These are phyloP conservation scores for Heliconius erato DNA, from an alignment of 2,888 invertebrate genomes.

Conservation along the genomic window DNA sequence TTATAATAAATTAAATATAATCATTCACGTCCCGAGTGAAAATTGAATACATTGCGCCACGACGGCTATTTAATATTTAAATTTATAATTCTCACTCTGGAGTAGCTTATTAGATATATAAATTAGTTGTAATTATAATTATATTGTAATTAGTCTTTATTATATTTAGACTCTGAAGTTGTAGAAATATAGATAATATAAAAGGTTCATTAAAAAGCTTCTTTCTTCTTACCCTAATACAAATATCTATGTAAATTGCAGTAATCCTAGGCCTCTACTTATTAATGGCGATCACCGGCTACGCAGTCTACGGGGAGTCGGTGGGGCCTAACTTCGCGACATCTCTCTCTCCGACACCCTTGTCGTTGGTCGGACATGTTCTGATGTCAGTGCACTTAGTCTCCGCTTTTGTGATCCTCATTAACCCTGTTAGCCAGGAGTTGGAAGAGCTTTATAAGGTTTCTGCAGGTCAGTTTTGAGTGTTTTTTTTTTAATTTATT, in stretches of 20 bases:
- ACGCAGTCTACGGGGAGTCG: constrained; percentile 87
- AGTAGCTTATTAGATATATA: too few relatives aligned
- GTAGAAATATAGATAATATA: too few relatives aligned
- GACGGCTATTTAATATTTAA: background rate
- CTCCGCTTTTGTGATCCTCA: constrained; percentile 88
- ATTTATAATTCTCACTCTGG: too few relatives aligned
- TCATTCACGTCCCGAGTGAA: background rate
- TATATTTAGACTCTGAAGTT: too few relatives aligned
- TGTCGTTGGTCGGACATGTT: constrained; percentile 86
- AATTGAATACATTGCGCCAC: background rate
- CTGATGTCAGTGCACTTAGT: constrained; percentile 88
- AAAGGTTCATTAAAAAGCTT: too few relatives aligned
- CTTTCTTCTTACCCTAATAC: background rate
- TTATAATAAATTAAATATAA: background rate
- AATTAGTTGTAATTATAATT: too few relatives aligned
- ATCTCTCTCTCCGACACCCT: constrained; percentile 82
- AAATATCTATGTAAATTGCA: constrained; percentile 58
- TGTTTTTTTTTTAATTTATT: background rate
- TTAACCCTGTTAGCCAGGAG: constrained; percentile 90
- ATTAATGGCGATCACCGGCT: constrained; percentile 87
- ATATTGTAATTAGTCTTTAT: too few relatives aligned
- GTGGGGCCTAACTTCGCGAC: constrained; percentile 87
- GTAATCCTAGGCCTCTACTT: constrained; percentile 86
- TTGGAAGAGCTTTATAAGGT: constrained; percentile 88
- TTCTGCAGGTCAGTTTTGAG: constrained; percentile 86